Percentiles rank a stretch among this genome's conserved stretches.
These are phyloP conservation scores for Tetragonula clypearis DNA, from an alignment of 1,140 invertebrate genomes.

Conservation along the genomic window DNA sequence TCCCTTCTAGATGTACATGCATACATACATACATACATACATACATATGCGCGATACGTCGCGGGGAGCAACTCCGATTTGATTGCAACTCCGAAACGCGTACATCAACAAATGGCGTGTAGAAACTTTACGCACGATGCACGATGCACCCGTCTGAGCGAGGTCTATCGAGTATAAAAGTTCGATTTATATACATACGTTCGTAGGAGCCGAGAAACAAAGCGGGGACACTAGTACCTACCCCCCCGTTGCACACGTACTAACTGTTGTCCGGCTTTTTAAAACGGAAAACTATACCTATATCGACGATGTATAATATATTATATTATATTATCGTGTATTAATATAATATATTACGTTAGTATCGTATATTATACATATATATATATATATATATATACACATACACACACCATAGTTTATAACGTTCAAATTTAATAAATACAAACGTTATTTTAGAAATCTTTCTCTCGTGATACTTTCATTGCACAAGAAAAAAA, in stretches of 20 bases:
- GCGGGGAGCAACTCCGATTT: neutral
- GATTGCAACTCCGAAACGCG: neutral
- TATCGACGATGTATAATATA: neutral
- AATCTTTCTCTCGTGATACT: slow-evolving; percentile 1
- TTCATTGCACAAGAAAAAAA: neutral
- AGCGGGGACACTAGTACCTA: neutral
- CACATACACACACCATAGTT: slow-evolving; percentile 24
- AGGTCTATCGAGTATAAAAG: neutral
- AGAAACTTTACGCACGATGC: no score
- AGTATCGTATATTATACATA: slow-evolving; percentile 13
- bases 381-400: no score
- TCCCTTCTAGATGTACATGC: neutral
- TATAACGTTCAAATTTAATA: slow-evolving; percentile 38
- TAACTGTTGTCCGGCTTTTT: slow-evolving; percentile 14
- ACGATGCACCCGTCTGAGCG: neutral
- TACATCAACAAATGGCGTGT: neutral
- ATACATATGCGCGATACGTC: neutral
- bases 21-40: no score
- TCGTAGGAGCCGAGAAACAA: neutral
- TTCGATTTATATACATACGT: slow-evolving; percentile 18
- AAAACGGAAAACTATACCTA: neutral
- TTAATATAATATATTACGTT: slow-evolving; percentile 26
- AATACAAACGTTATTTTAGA: slow-evolving; percentile 42
- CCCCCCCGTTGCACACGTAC: neutral
- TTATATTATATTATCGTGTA: slow-evolving; percentile 23